Base-by-base conservation (phyloP, 2,797 vertebrate species). In the Tragelaphus oryx region DNA sequence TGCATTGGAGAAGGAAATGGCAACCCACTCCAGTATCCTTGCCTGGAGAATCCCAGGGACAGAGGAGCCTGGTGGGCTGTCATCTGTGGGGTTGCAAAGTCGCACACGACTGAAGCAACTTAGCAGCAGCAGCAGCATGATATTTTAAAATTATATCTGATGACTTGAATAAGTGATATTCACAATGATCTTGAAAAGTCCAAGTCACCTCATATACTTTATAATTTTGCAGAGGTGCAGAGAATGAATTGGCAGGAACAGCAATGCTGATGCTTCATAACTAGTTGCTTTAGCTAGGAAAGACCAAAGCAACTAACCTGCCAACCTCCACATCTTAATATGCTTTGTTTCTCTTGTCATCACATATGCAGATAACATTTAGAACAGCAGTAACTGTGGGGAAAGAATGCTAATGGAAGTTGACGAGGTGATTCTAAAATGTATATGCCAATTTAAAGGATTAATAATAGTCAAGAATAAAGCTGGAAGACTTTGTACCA, bases 391-490 rank as follows among this genome's bases (percentile, higher is more conserved):
- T 50, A 75, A 84, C 5, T 30, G 11, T 26, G 44, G 57, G 26
- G 20, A 33, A 80, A 87, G 85, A 68, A 26, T 89, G 22, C 26
- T 62, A 74, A 14, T 60, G 9, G 41, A 87, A 46, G 20, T 11
- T 93, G 44, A 87, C 48, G 46, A 91, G 18, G 28, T 81, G 74
- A 91, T 82, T 91, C 62, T 60, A 93, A 93, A 85, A 76, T 59
- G 17, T 54, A 82, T 20, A 71, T 16, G 37, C 28, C 91, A 91
- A 85, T 48, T n/a, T 81, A 82, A 90, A 79, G 30, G 54, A 74
- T 33, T 68, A 57, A 55, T 37, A 80, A 76, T 26, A 54, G 13
- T 37, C 74, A 93, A 93, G 59, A 82, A 87, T 78, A 93, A 91
- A 86, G 20, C 37, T 59, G 12, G 46, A 93, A 26, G 26, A 80